phyloP scores from a whole-genome alignment of 1,140 invertebrate genomes.

The Drosophila ohnishii region DNA sequence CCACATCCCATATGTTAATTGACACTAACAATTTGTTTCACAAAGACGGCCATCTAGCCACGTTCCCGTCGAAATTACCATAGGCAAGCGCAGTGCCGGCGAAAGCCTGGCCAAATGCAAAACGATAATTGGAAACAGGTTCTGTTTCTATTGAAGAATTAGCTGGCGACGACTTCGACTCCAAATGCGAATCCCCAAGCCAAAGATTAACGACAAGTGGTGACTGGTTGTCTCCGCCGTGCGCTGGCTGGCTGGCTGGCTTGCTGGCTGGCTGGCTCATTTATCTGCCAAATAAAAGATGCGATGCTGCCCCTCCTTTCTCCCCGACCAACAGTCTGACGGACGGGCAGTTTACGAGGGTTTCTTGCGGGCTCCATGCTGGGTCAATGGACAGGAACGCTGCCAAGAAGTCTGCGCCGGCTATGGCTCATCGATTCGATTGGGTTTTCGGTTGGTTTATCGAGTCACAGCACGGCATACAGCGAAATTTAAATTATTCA shows the following conservation, averaged over 20 bases:
- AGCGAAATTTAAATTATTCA: constrained; percentile 70
- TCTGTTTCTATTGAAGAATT: constrained; percentile 65
- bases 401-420: constrained; percentile 58
- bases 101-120: constrained; percentile 65
- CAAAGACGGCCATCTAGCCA: constrained; percentile 32
- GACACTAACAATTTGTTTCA: constrained; percentile 70
- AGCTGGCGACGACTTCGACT: constrained; percentile 24
- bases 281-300: constrained; percentile 65
- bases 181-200: constrained; percentile 38
- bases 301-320: constrained; percentile 43
- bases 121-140: constrained; percentile 77
- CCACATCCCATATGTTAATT: constrained; percentile 72
- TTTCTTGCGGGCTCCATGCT: constrained; percentile 61
- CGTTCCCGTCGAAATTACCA: constrained; percentile 52
- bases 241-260: constrained; percentile 37
- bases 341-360: constrained; percentile 42
- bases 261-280: constrained; percentile 58
- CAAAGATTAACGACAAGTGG: constrained; percentile 72
- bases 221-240: constrained; percentile 76
- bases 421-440: constrained; percentile 59
- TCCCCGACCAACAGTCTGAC: constrained; percentile 7
- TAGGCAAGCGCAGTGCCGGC: constrained; percentile 43
- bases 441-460: constrained; percentile 49
- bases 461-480: constrained; percentile 51
- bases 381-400: constrained; percentile 73